Conservation (phyloP, 2,113 vertebrate genomes). For the Phalacrocorax carbo region DNA sequence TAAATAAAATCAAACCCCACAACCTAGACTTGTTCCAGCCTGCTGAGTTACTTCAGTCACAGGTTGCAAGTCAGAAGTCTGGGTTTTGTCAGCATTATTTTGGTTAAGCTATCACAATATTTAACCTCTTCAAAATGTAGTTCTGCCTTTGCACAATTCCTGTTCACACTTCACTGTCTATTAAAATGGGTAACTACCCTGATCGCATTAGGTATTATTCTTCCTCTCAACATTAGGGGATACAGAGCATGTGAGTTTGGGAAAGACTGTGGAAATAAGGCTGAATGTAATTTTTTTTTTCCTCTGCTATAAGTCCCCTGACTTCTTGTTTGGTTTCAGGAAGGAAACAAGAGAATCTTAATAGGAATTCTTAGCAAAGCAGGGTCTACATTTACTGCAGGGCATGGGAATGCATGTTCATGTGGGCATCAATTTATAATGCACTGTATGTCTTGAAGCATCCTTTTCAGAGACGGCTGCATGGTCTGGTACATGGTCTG, state of each 20-base stretch:
- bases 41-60: not conserved
- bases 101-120: not conserved
- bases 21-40: not conserved
- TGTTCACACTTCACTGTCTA: not conserved
- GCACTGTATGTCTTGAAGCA: not conserved
- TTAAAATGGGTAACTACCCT: not conserved
- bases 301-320: not conserved
- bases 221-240: not conserved
- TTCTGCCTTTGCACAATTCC: not conserved
- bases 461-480: not conserved
- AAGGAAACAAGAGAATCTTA: not conserved
- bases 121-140: not conserved
- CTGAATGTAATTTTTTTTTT: not conserved
- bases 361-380: conserved; percentile 13
- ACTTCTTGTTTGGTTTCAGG: not conserved
- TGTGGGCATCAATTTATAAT: conserved; percentile 21
- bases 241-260: not conserved
- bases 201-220: not conserved
- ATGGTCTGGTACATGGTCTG: not conserved
- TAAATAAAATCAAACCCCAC: not conserved
- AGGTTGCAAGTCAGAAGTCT: not conserved
- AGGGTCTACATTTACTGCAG: not conserved
- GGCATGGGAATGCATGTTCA: not conserved
- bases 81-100: not conserved
- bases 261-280: not conserved